A percentile compares a stretch with the other conserved stretches of the same genome.
Evolutionary conservation across 2,113 vertebrate species (phyloP).

Genomic region (Oreocharis arfaki): DNA sequence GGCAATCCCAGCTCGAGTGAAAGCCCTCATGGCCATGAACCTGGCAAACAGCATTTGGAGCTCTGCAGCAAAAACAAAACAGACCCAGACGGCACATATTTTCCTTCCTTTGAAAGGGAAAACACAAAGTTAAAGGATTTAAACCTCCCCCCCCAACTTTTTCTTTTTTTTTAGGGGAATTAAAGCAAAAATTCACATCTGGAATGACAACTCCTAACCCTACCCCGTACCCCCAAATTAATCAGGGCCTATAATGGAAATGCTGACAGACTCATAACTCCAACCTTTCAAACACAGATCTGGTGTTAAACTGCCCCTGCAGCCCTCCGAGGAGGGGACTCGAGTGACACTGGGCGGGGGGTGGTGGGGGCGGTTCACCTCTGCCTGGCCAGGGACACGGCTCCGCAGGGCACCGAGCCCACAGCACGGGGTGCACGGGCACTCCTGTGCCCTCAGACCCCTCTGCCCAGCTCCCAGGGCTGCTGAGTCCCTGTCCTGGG

Average conservation of each 20-base stretch:
- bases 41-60: conserved; percentile 43
- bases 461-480: neutral
- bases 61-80: conserved; percentile 44
- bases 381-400: neutral
- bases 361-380: neutral
- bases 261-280: conserved; percentile 52
- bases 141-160: neutral
- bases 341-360: neutral
- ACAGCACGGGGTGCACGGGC: accelerated
- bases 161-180: conserved; percentile 14
- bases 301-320: conserved; percentile 9
- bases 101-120: conserved; percentile 58
- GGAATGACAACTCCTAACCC: conserved; percentile 61
- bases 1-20: neutral
- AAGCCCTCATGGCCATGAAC: neutral
- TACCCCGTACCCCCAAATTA: conserved; percentile 28
- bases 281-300: conserved; percentile 37
- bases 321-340: neutral
- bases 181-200: conserved; percentile 69
- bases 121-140: conserved; percentile 54
- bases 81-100: conserved; percentile 53
- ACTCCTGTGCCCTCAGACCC: accelerated
- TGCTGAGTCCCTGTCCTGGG: neutral
- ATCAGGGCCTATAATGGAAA: conserved; percentile 62
- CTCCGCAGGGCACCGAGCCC: neutral